Percentiles rank a stretch among this genome's conserved stretches.
Evolutionary conservation across 2,888 invertebrate genomes (phyloP).

Genomic region (Erebia ligea): DNA sequence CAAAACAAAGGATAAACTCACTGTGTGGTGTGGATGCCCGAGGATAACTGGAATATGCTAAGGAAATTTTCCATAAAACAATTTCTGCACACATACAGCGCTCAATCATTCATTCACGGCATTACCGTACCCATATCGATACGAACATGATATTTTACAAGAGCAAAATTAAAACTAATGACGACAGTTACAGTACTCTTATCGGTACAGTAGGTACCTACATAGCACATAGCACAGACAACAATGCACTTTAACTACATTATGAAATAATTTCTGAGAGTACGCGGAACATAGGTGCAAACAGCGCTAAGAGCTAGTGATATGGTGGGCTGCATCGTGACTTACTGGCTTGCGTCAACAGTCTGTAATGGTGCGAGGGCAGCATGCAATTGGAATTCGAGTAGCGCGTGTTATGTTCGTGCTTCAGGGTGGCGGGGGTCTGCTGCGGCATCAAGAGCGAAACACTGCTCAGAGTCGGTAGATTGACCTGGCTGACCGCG

Average conservation of each 20-base stretch:
- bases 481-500: slow-evolving; percentile 33
- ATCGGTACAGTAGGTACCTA: slow-evolving; percentile 43
- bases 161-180: slow-evolving; percentile 32
- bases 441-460: slow-evolving; percentile 45
- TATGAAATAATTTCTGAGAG: slow-evolving; percentile 12
- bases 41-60: slow-evolving; percentile 74
- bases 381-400: slow-evolving; percentile 64
- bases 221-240: slow-evolving; percentile 48
- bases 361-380: slow-evolving; percentile 68
- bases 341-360: slow-evolving; percentile 73
- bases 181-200: slow-evolving; percentile 34
- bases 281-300: not conserved
- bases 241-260: slow-evolving; percentile 32
- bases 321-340: slow-evolving; percentile 37
- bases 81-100: slow-evolving; percentile 31
- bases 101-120: slow-evolving; percentile 32
- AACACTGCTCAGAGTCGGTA: slow-evolving; percentile 41
- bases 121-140: slow-evolving; percentile 37
- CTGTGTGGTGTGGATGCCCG: slow-evolving; percentile 80
- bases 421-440: slow-evolving; percentile 57
- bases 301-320: not conserved
- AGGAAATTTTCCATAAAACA: slow-evolving; percentile 55
- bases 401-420: slow-evolving; percentile 65
- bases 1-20: slow-evolving; percentile 55
- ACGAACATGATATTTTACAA: slow-evolving; percentile 37